Evolutionary conservation across 53 echinoderm and acorn worm genomes (phyloP), one percentile per base, ranked within the genome.

Genomic region (Apostichopus leukothele): DNA sequence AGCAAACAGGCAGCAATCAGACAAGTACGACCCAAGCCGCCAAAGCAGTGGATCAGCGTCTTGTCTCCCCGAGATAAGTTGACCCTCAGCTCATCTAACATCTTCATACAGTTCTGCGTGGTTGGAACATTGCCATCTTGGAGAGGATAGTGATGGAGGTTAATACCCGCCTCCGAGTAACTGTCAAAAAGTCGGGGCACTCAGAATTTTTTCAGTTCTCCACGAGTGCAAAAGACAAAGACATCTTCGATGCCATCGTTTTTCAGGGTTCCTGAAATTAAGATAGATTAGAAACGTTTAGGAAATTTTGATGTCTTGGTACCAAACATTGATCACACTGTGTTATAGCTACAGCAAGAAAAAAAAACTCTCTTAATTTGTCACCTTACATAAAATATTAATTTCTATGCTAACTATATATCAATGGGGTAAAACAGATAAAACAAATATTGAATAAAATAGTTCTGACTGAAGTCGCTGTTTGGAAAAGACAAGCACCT

Each of bases 1-100:
- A 96, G 86, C 18, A 96, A 81, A 67, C 96, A 96, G 0, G 94
- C 92, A n/a, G 93, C 93, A 20, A 96, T 73, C 71, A 96, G 90
- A 25, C 95, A 90, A 1, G 96, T 91, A 52, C 96, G 95, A 6
- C 96, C 96, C 1, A 93, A 73, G 10, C 96, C 96, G 50, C 91
- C 96, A 50, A 91, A 93, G 83, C 96, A 96, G 88, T 96, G 96
- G 27, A 96, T 71, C 78, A 96, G 78, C 16, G 92, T 83, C 68
- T 92, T 89, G 12, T 78, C 66, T 1, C 84, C 95, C 4, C 89
- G 39, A 9, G 84, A 26, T 13, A 96, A 79, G 23, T 90, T 73
- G 9, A 93, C 86, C 80, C 89, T 52, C 7, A 96, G 87, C 89
- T 90, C 90, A 6, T 96, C 95, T 14, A 96, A 80, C 61, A 93